Base-by-base conservation (phyloP, 2,888 invertebrate species). In the Scaeva pyrastri region DNA sequence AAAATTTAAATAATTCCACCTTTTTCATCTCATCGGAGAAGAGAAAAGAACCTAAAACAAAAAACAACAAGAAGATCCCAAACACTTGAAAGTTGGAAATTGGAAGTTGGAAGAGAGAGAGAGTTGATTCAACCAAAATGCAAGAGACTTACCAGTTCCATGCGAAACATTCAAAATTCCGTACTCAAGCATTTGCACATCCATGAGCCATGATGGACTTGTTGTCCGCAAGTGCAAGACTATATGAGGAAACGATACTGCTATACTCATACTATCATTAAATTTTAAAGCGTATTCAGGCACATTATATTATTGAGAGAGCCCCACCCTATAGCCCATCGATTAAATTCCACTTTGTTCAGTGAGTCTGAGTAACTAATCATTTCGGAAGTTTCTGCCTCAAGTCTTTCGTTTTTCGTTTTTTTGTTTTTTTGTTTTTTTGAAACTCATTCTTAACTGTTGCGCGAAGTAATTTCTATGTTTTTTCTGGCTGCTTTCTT, bases 341-440 rank as follows among this genome's bases (percentile, higher is more conserved):
- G 80, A 85, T 85, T 85, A 85, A 85, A 85, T 85, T 85, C 84
- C 84, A 80, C 84, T 85, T 85, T 85, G 84, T 80, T 68, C 50
- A 72, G 55, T 11, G 43, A 72, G 55, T 11, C 14, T 16, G 31
- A 76, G 84, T 64, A 76, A 80, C 85, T 85, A 85, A 81, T 85
- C 85, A 81, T 85, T 81, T 85, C 50, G 72, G 73, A 70, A 68
- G 76, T 62, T 76, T 76, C 72, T 45, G 41, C 76, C 60, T 72
- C 81, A 71, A 72, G 45, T 76, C 76, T 68, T 68, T 71, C 23
- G 64, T 75, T 58, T 52, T 26, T 4, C 12, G 12, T 60, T 72
- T 26, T 48, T 31, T 78, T 55, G 5, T 21, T 21, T 52, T 19
- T 11, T 39, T 45, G 19, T 55, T 74, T 19, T 19, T 36, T 10